Percentiles rank a stretch among this genome's conserved stretches.
phyloP scores from a whole-genome alignment of 23 tunicate species.

The Aplidium turbinatum region DNA sequence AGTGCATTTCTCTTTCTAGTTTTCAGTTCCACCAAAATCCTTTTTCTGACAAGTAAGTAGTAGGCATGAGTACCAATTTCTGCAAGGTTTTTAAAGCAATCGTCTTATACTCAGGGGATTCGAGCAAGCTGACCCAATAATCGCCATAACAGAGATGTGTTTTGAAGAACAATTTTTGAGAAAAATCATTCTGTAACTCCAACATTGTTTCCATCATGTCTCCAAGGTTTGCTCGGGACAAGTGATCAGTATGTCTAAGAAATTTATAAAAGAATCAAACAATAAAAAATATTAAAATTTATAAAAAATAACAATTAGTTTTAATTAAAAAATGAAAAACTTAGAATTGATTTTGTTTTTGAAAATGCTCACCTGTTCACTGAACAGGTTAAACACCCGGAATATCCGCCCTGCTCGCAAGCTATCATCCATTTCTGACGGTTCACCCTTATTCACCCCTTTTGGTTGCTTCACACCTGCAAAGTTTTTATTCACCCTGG shows the following conservation, averaged over 20 bases:
- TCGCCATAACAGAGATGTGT: slow-evolving; percentile 34
- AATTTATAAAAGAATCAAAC: no score
- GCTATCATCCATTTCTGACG: no score
- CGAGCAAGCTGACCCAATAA: slow-evolving; percentile 48
- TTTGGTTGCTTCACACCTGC: no score
- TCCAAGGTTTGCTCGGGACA: slow-evolving; percentile 38
- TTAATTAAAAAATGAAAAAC: no score
- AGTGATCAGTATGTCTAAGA: slow-evolving; percentile 44
- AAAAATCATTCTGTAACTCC: slow-evolving; percentile 43
- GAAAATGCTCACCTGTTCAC: no score
- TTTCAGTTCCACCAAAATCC: slow-evolving; percentile 26
- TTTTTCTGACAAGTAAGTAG: slow-evolving; percentile 32
- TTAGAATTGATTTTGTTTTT: no score
- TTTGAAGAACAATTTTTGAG: slow-evolving; percentile 34
- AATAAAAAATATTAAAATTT: no score
- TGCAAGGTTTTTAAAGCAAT: slow-evolving; percentile 48
- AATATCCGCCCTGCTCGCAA: no score
- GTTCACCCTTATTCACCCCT: no score
- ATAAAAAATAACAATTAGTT: no score
- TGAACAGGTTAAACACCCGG: no score
- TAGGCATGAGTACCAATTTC: slow-evolving; percentile 41
- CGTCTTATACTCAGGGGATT: slow-evolving; percentile 37
- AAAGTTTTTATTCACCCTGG: no score
- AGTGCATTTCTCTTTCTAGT: slow-evolving; percentile 39
- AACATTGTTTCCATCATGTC: slow-evolving; percentile 36